Evolutionary conservation across 2,113 vertebrate species (phyloP), one percentile per base, ranked within the genome.

Genomic region (Lepus europaeus): DNA sequence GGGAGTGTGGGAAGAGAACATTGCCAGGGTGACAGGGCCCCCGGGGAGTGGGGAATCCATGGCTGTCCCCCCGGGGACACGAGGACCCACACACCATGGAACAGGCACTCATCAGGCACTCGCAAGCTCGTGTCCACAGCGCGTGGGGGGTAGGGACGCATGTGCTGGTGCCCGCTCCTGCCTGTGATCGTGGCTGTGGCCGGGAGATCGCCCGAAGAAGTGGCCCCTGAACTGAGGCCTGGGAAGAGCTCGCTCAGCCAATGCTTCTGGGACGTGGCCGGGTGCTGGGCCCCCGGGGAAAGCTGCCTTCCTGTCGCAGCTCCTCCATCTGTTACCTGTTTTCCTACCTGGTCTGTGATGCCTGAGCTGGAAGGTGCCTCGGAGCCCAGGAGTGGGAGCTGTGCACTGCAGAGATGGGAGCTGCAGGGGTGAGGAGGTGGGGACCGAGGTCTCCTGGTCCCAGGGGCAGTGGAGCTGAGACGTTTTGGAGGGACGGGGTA

Each of bases 151-250:
- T n/a, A 2, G 1, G 5, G 11, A 39, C 23, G 36, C 20, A 5
- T 0, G 4, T 0, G 14, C 6, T 5, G 20, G 17, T 16, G 2
- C 59, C 13, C 12, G 1, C 61, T 8, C 27, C 83, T 13, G 4
- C 2, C 16, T 0, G 0, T 20, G 27, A 13, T 49, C 13, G 0
- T 0, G 7, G 23, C 59, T 3, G 13, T 3, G 3, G n/a, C 49
- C 0, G 25, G n/a, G 0, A 1, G 1, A 1, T 33, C 31, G 22
- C 49, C 39, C 2, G 7, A 70, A 69, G 51, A 70, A 14, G 69
- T 25, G 53, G 12, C 6, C 63, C 0, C 1, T 10, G 51, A 20
- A 6, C 33, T 13, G 31, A 61, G 53, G 12, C 22, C 16, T 19
- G 36, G 25, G 51, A 22, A 33, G 25, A 13, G 0, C 3, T 0